Evolutionary conservation across 2,888 invertebrate species (phyloP), one percentile per base, ranked within the genome.

Genomic region (Microdon myrmicae): DNA sequence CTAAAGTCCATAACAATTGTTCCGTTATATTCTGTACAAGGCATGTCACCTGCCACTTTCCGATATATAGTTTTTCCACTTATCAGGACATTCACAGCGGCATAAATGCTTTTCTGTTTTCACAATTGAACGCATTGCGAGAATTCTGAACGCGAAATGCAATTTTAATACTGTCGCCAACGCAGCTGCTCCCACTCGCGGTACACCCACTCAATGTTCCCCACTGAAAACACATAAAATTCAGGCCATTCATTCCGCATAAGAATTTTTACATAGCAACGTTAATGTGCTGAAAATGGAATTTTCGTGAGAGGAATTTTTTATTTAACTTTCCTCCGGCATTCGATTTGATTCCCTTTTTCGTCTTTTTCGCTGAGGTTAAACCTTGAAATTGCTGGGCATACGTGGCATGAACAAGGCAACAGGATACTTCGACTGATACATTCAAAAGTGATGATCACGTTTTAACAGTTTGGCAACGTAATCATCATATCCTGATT

Each of bases 211-310:
- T 38, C 12, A 20, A 17, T n/a, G 19, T 1, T 3, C 9, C 5
- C 13, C n/a, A n/a, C 20, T 34, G 37, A 6, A 41, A 56, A 56
- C 22, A 9, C 14, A 20, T 25, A n/a, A n/a, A n/a, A n/a, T 44
- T 31, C 34, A 12, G 38, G 19, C 22, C 8, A 28, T 19, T 32
- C 20, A 9, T 37, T 49, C 3, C 10, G 17, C 13, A 10, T 29
- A 8, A 14, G 7, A 20, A 39, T 20, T 22, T 29, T 45, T 37
- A 13, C 25, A 25, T 41, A 34, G 28, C 32, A 28, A 28, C 32
- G 58, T 47, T 64, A 64, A 64, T 58, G 56, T 58, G 56, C 32
- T 56, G 64, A 64, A 64, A 64, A 64, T 64, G 41, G 49, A 61
- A 55, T 56, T 58, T 43, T 43, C 61, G 55, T 61, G 55, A 34